A percentile compares a stretch with the other conserved stretches of the same genome.
These are phyloP conservation scores for Tachysurus fulvidraco DNA, from an alignment of 2,113 vertebrate species.

Conservation along the genomic window DNA sequence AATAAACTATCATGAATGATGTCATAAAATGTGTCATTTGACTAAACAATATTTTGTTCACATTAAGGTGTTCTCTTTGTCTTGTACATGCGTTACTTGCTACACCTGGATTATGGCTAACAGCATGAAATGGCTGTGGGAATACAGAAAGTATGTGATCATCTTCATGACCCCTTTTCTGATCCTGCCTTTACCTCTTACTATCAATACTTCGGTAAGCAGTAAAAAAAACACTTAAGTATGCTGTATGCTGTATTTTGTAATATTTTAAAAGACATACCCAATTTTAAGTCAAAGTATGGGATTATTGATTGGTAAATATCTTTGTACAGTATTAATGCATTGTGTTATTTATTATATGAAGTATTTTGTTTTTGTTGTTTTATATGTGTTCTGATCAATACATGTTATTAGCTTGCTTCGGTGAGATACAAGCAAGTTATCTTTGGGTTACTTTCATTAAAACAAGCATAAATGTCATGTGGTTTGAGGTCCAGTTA, in stretches of 20 bases:
- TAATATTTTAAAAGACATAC: not conserved
- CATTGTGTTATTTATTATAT: not conserved
- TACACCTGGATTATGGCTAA: conserved; percentile 9
- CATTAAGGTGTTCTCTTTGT: not conserved
- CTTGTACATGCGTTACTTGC: not conserved
- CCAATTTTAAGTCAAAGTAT: not conserved
- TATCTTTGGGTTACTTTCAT: not conserved
- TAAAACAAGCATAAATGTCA: not conserved
- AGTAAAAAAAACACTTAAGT: not conserved
- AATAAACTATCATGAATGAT: not conserved
- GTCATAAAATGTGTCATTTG: conserved; percentile 18
- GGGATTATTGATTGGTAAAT: not conserved
- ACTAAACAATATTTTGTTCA: not conserved
- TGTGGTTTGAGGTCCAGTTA: not conserved
- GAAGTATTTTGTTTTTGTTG: not conserved
- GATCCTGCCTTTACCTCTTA: conserved; percentile 80
- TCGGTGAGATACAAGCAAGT: not conserved
- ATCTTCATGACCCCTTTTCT: conserved; percentile 68
- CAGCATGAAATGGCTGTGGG: conserved; percentile 62
- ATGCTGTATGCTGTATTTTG: not conserved
- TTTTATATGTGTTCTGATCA: not conserved
- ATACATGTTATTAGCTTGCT: not conserved
- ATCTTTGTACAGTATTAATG: not conserved
- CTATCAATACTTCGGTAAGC: conserved; percentile 74
- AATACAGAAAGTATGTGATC: conserved; percentile 80